Evolutionary conservation across 2,888 invertebrate genomes (phyloP).

Genomic region (Siphlonurus alternatus): DNA sequence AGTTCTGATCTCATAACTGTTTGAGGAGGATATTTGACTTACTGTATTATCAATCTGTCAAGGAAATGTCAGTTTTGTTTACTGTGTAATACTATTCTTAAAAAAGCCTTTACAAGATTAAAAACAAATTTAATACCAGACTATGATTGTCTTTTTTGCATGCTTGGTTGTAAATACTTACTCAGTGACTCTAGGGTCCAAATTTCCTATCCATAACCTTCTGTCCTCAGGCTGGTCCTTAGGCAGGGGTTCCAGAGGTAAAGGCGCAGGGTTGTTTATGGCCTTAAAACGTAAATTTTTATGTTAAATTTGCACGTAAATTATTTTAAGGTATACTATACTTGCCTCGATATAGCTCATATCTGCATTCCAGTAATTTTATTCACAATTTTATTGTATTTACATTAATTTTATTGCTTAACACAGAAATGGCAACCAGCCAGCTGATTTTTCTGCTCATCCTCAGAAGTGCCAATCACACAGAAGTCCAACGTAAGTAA

Average conservation of each 20-base stretch:
- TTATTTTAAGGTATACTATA: no score
- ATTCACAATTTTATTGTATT: no score
- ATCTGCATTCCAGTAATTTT: no score
- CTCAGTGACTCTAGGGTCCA: constrained; percentile 84
- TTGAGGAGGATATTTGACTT: no score
- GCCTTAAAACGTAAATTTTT: neutral
- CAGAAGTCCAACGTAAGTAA: neutral
- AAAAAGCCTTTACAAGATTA: no score
- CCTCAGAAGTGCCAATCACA: neutral
- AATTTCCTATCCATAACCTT: constrained; percentile 82
- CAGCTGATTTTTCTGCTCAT: neutral
- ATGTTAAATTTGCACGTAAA: no score
- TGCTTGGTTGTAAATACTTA: constrained; percentile 47
- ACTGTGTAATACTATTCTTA: no score
- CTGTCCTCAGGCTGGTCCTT: constrained; percentile 39
- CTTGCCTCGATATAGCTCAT: neutral
- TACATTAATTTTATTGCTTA: neutral
- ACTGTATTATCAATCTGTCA: no score
- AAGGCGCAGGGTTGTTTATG: neutral
- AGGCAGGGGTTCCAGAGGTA: constrained; percentile 18
- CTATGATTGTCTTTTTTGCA: no score
- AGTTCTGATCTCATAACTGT: no score
- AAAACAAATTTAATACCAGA: no score
- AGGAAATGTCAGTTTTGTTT: no score
- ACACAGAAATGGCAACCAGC: neutral